A percentile compares a stretch with the other conserved stretches of the same genome.
Evolutionary conservation across 2,113 vertebrate species (phyloP).

Genomic region (Heptranchias perlo): DNA sequence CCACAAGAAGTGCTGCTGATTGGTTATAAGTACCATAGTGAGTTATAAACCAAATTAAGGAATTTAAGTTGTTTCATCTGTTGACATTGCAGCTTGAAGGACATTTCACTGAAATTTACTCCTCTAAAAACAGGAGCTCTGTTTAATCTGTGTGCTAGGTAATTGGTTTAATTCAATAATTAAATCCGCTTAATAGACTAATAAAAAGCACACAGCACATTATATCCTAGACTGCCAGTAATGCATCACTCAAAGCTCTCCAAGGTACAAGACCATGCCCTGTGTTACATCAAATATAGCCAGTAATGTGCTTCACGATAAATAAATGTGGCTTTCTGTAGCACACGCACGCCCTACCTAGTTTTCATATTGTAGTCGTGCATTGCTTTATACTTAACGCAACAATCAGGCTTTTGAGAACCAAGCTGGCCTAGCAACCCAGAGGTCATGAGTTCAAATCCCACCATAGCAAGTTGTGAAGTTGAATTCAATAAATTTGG

Average conservation of each 20-base stretch:
- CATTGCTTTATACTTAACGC: neutral
- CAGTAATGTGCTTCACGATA: neutral
- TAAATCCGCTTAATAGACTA: neutral
- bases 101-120: neutral
- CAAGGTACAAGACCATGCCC: neutral
- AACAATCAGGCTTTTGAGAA: neutral
- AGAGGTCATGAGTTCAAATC: too few species aligned
- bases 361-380: neutral
- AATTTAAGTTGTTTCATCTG: neutral
- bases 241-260: neutral
- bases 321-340: neutral
- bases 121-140: neutral
- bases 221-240: neutral
- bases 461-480: too few species aligned
- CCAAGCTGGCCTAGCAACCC: neutral
- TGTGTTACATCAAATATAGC: neutral
- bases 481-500: too few species aligned
- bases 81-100: neutral
- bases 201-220: neutral
- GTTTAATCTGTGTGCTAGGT: neutral
- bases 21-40: neutral
- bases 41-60: neutral
- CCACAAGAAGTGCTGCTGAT: neutral
- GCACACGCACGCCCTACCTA: neutral
- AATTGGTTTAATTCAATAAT: constrained; percentile 19